phyloP scores from a whole-genome alignment of 2,797 vertebrate genomes.

The Dendrocincla fuliginosa region DNA sequence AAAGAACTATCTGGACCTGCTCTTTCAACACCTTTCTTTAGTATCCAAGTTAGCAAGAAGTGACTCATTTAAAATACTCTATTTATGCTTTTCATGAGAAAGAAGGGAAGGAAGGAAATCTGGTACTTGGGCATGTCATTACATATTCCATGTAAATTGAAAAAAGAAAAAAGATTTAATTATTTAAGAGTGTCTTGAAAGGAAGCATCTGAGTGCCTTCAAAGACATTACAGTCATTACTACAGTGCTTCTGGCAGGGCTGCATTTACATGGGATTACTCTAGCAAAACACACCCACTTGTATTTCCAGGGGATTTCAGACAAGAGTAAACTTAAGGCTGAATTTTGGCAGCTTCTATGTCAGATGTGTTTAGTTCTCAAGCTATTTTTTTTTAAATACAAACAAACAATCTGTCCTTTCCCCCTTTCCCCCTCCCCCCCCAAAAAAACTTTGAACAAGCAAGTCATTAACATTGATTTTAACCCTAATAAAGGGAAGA shows the following conservation, averaged over 20 bases:
- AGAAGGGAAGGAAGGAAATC: conserved; percentile 18
- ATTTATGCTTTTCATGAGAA: neutral
- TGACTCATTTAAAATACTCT: neutral
- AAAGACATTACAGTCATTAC: conserved; percentile 30
- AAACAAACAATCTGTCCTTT: neutral
- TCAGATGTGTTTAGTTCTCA: neutral
- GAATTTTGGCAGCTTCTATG: neutral
- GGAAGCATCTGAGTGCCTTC: conserved; percentile 15
- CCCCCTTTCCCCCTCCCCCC: neutral
- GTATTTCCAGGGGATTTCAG: neutral
- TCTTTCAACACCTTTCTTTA: neutral
- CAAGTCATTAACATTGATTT: neutral
- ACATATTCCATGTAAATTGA: conserved; percentile 19
- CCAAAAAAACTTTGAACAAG: neutral
- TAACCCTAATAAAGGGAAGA: neutral
- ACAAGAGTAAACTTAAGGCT: neutral
- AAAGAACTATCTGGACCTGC: neutral
- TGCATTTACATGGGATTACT: conserved; percentile 26
- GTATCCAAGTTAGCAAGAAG: neutral
- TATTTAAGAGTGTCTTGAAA: conserved; percentile 23
- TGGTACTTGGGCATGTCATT: conserved; percentile 1
- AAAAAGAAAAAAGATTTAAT: conserved; percentile 9
- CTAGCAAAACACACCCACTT: neutral
- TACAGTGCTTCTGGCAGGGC: neutral
- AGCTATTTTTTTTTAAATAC: neutral